Percentiles rank a stretch among this genome's conserved stretches.
These are phyloP conservation scores for Heliconius melpomene DNA, from an alignment of 1,140 invertebrate genomes.

Conservation along the genomic window DNA sequence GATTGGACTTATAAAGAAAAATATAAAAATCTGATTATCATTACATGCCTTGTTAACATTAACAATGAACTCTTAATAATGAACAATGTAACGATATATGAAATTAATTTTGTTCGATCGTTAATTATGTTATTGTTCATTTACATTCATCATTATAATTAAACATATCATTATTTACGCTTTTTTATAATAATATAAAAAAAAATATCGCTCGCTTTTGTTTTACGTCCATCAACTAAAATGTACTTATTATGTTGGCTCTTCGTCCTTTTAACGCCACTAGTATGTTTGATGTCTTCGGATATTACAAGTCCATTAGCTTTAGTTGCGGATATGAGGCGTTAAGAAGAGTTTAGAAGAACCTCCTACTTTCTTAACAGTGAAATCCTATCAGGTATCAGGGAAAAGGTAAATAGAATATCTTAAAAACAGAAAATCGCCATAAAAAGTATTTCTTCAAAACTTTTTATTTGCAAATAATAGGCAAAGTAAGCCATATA, in stretches of 20 bases:
- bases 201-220: constrained; percentile 29
- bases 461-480: too few species aligned
- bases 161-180: neutral
- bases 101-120: neutral
- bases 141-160: neutral
- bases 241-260: constrained; percentile 63
- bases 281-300: constrained; percentile 73
- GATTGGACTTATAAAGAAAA: too few species aligned
- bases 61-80: neutral
- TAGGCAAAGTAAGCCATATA: too few species aligned
- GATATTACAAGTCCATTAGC: constrained; percentile 79
- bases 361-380: neutral
- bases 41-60: neutral
- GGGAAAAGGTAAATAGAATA: neutral
- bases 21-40: too few species aligned
- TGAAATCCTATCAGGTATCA: neutral
- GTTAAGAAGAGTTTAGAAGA: neutral
- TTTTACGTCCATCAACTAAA: constrained; percentile 46
- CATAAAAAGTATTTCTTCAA: too few species aligned
- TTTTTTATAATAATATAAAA: constrained; percentile 5
- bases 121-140: neutral
- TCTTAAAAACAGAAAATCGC: neutral
- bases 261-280: constrained; percentile 79
- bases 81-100: neutral
- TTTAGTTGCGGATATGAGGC: constrained; percentile 67